Evolutionary conservation across 2,888 invertebrate genomes (phyloP).

Genomic region (Disparrhopalites patrizii): DNA sequence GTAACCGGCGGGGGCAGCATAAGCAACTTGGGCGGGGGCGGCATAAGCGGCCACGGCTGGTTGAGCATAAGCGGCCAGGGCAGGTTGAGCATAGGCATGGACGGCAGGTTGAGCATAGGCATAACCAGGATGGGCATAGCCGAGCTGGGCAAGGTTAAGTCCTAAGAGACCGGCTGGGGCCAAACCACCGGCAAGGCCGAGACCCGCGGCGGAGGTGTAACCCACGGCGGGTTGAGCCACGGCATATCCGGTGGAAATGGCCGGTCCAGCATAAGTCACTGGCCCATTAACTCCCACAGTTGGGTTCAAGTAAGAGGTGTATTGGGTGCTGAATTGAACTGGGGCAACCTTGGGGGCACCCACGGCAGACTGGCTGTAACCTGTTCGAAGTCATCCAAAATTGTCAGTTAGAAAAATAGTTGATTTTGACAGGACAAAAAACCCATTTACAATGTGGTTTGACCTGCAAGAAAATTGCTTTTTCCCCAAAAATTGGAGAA

Average conservation of each 20-base stretch:
- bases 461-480: too few relatives aligned
- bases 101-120: slow-evolving; percentile 20
- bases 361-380: slow-evolving; percentile 40
- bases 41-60: not conserved
- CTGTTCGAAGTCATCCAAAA: slow-evolving; percentile 1
- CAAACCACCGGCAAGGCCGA: not conserved
- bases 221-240: slow-evolving; percentile 14
- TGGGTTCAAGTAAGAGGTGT: slow-evolving; percentile 43
- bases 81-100: slow-evolving; percentile 12
- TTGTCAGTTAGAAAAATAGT: too few relatives aligned
- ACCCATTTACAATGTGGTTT: too few relatives aligned
- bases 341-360: slow-evolving; percentile 44
- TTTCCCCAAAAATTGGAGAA: too few relatives aligned
- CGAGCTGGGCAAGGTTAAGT: slow-evolving; percentile 7
- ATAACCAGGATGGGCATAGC: slow-evolving; percentile 8
- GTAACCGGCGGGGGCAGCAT: slow-evolving; percentile 11
- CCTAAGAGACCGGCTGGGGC: slow-evolving; percentile 17
- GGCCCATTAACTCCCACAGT: slow-evolving; percentile 47
- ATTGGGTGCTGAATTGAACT: slow-evolving; percentile 37
- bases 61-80: slow-evolving; percentile 16
- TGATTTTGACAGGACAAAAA: too few relatives aligned
- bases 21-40: slow-evolving; percentile 19
- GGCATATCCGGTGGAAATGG: slow-evolving; percentile 10
- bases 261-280: slow-evolving; percentile 34
- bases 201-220: slow-evolving; percentile 16